Conservation (phyloP, 2,797 vertebrate genomes). For the Coregonus ussuriensis region DNA sequence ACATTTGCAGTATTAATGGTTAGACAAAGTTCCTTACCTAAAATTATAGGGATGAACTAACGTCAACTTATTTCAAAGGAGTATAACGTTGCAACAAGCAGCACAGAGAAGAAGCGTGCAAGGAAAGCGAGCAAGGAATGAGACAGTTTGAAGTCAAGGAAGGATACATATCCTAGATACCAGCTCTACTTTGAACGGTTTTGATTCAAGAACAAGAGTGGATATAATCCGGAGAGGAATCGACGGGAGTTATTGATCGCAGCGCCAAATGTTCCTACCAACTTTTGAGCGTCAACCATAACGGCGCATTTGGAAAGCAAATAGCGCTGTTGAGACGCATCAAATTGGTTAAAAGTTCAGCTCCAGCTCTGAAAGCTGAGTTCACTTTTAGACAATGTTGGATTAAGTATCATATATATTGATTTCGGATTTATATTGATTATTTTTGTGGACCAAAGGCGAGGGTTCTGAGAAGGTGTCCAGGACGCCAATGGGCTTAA, state of each 20-base stretch:
- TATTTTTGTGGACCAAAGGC: neutral
- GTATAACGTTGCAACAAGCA: neutral
- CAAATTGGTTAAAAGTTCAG: neutral
- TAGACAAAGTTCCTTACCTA: neutral
- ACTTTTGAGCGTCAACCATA: neutral
- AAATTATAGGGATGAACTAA: neutral
- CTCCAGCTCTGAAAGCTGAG: neutral
- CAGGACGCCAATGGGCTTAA: neutral
- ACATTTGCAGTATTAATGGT: neutral
- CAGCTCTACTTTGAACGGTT: too few species aligned
- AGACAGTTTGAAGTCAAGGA: neutral
- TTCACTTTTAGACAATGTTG: neutral
- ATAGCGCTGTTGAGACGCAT: neutral
- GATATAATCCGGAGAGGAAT: neutral
- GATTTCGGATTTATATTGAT: neutral
- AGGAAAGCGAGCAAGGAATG: neutral
- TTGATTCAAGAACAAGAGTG: neutral
- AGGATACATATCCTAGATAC: too few species aligned
- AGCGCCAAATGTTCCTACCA: neutral
- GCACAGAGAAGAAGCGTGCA: neutral
- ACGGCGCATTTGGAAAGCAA: neutral
- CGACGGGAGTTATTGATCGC: neutral
- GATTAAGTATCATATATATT: neutral
- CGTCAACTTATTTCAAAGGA: neutral
- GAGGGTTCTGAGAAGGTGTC: neutral